These are phyloP conservation scores for Coenonympha glycerion DNA, from an alignment of 2,888 invertebrate species.

Conservation along the genomic window DNA sequence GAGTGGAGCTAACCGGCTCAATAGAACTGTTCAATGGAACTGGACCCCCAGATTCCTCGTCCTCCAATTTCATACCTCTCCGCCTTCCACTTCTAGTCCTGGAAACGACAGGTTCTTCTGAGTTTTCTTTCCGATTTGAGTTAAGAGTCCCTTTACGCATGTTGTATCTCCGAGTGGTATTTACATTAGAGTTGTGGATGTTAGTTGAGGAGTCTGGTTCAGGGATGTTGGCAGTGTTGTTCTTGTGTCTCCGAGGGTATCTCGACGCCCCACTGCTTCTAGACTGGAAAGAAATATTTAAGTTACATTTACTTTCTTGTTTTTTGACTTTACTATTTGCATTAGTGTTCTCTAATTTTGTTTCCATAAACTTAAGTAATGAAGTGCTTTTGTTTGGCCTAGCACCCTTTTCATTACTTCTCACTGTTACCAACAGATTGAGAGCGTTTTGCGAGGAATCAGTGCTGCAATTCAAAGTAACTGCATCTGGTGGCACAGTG, in stretches of 20 bases:
- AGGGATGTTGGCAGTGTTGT: conserved; percentile 31
- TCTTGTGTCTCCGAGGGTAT: conserved; percentile 54
- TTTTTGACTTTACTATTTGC: conserved; percentile 28
- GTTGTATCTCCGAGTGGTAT: conserved; percentile 33
- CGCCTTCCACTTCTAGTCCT: conserved; percentile 56
- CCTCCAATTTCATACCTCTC: conserved; percentile 41
- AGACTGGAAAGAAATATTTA: conserved; percentile 52
- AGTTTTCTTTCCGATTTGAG: conserved; percentile 49
- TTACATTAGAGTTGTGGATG: conserved; percentile 7
- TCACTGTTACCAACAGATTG: conserved; percentile 51
- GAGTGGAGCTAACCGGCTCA: conserved; percentile 51
- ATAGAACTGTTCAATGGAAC: conserved; percentile 40
- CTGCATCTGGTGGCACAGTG: conserved; percentile 36
- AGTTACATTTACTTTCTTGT: conserved; percentile 33
- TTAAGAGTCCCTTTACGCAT: conserved; percentile 34
- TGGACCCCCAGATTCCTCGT: conserved; percentile 42
- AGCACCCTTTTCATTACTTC: conserved; percentile 38
- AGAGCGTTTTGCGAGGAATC: conserved; percentile 61
- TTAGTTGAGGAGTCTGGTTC: conserved; percentile 24
- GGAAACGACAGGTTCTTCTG: conserved; percentile 41
- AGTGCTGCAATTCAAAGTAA: conserved; percentile 50
- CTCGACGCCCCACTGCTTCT: conserved; percentile 47
- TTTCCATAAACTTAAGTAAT: conserved; percentile 51
- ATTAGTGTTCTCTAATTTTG: conserved; percentile 34
- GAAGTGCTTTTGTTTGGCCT: conserved; percentile 53